Conservation (phyloP, 2,888 invertebrate species). For the Acleris emargana region DNA sequence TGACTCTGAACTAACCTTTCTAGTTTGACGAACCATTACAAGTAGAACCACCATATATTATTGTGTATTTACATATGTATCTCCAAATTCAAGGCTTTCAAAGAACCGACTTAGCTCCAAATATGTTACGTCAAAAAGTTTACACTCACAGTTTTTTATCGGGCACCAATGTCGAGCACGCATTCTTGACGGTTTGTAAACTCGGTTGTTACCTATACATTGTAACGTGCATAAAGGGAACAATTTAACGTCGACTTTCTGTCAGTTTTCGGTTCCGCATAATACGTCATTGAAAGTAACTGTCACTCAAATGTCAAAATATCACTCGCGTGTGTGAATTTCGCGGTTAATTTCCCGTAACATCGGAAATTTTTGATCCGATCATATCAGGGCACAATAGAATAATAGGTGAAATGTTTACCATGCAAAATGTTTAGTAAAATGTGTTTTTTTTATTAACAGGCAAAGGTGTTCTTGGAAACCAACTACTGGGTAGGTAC, state of each 20-base stretch:
- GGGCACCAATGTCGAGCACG: neutral
- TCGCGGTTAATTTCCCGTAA: constrained; percentile 67
- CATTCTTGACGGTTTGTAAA: constrained; percentile 19
- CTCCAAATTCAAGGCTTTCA: neutral
- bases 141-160: neutral
- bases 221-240: constrained; percentile 43
- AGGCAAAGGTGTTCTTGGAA: neutral
- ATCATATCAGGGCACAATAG: constrained; percentile 47
- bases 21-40: no score
- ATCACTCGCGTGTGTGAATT: constrained; percentile 58
- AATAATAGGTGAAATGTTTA: constrained; percentile 35
- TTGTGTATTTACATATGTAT: no score
- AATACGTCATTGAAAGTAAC: constrained; percentile 74
- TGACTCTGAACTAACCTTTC: no score
- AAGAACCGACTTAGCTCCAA: neutral
- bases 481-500: no score
- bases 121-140: neutral
- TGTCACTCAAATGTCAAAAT: constrained; percentile 81
- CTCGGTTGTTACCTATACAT: constrained; percentile 31
- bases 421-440: constrained; percentile 40
- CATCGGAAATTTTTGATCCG: constrained; percentile 57
- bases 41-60: no score
- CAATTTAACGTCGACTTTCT: constrained; percentile 47
- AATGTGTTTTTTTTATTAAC: neutral
- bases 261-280: constrained; percentile 67